Conservation (phyloP, 2,888 invertebrate species). For the Macrosiphum euphorbiae region DNA sequence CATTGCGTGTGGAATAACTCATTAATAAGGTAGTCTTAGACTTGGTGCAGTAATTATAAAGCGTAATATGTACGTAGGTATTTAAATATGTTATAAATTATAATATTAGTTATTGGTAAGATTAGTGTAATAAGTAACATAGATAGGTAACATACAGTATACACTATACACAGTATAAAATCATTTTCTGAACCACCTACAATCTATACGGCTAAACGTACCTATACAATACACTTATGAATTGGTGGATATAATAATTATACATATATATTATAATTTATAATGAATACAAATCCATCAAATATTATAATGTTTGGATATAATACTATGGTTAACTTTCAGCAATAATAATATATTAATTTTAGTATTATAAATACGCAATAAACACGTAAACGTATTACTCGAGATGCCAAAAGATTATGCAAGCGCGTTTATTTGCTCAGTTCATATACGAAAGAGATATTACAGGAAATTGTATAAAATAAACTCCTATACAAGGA, state of each 20-base stretch:
- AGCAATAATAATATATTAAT: neutral
- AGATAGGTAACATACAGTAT: neutral
- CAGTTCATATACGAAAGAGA: neutral
- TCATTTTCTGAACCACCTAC: neutral
- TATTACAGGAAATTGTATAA: neutral
- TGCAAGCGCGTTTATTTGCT: neutral
- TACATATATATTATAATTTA: too few relatives aligned
- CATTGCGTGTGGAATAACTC: neutral
- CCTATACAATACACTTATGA: neutral
- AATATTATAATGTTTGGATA: neutral
- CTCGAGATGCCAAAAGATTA: neutral
- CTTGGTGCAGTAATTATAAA: neutral
- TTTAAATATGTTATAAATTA: neutral
- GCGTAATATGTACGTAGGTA: neutral
- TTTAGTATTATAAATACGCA: neutral
- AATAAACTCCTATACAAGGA: neutral
- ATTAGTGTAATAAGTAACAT: neutral
- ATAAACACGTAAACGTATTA: neutral
- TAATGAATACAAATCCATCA: neutral
- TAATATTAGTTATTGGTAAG: neutral
- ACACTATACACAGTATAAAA: neutral
- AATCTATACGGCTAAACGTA: neutral
- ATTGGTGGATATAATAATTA: neutral
- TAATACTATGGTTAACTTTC: neutral
- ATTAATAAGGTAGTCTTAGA: neutral